Conservation (phyloP, 1,140 invertebrate genomes). For the Araneus ventricosus region DNA sequence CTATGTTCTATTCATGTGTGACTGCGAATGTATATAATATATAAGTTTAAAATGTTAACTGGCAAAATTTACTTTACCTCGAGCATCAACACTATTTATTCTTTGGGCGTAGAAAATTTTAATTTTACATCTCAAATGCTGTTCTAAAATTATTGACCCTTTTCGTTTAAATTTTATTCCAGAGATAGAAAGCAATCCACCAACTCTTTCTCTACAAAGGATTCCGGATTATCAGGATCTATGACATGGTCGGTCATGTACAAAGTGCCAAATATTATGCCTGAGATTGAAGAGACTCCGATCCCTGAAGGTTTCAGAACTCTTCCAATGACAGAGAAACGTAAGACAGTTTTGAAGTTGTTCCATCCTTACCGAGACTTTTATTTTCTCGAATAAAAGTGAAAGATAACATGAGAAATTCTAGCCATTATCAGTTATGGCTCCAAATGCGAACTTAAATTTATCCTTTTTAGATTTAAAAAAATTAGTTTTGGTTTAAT, state of each 20-base stretch:
- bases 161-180: background rate
- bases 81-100: background rate
- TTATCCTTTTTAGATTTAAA: too few species aligned
- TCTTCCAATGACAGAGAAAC: conserved; percentile 45
- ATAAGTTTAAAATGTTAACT: too few species aligned
- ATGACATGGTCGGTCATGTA: conserved; percentile 71
- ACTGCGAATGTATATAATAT: too few species aligned
- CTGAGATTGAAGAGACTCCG: background rate
- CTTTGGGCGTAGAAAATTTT: background rate
- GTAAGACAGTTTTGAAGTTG: background rate
- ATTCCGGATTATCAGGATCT: conserved; percentile 62
- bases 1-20: too few species aligned
- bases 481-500: too few species aligned
- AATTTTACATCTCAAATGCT: background rate
- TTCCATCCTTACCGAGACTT: too few species aligned
- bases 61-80: too few species aligned
- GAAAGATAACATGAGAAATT: too few species aligned
- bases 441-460: too few species aligned
- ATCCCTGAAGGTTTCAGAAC: conserved; percentile 53
- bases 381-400: too few species aligned
- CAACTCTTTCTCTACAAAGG: conserved; percentile 47
- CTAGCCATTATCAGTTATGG: too few species aligned
- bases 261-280: conserved; percentile 18
- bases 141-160: background rate
- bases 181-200: conserved; percentile 54